Base-by-base conservation (phyloP, 92 coral and sea anemone species). In the Phenganax marumi region DNA sequence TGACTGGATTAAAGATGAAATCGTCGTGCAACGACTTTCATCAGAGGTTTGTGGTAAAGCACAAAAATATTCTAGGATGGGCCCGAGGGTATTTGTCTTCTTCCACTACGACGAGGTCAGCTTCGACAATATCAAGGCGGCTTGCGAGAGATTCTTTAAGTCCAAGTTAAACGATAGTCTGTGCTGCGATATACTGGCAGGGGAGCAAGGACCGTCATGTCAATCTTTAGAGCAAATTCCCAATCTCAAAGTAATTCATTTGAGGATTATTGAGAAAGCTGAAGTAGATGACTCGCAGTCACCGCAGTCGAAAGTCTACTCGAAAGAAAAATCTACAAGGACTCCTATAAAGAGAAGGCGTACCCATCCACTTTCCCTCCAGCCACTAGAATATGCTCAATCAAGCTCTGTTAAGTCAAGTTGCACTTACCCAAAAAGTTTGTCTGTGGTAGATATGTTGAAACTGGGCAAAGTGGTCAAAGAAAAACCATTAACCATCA, bases 141-240 rank as follows among this genome's bases (percentile, higher is more conserved):
- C 73, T 11, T 68, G 73, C 7, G 73, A 68, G 73, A 68, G 26
- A 68, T 68, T 68, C 73, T 68, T 68, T n/a, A 68, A 68, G 73
- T 68, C 47, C 24, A 68, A 68, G 26, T 26, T 68, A n/a, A 68
- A 68, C 43, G 73, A 26, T 43, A 68, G 8, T 43, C 21, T 68
- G 73, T 68, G 73, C 50, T 68, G 73, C 50, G 48, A 68, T 68
- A 68, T 68, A 68, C 73, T 68, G 50, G 48, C 50, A 68, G 50
- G 50, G 50, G 50, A 68, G 50, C 73, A 68, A 46, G 73, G 73
- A 16, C 73, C 48, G 17, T 68, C 73, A 25, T 68, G 73, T 26
- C 73, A 16, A n/a, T 68, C 73, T 2, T 7, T 68, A n/a, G 73
- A 68, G 73, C 73, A 68, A 46, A 68, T 68, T 25, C 73, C 73